A percentile compares a stretch with the other conserved stretches of the same genome.
phyloP scores from a whole-genome alignment of 1,140 invertebrate species.

The Listronotus oregonensis region DNA sequence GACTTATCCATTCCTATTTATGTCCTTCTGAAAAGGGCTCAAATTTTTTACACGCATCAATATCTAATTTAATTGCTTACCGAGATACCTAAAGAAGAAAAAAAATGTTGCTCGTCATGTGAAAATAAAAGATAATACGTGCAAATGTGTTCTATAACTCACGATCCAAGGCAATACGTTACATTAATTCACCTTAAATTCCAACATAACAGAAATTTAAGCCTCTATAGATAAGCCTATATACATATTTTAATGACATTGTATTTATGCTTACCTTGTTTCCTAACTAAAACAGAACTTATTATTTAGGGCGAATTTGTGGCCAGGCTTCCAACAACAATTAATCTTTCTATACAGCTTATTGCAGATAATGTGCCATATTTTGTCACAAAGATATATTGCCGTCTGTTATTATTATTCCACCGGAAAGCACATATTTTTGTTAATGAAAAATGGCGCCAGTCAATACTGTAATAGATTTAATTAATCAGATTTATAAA shows the following conservation, averaged over 20 bases:
- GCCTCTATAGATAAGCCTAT: slow-evolving; percentile 10
- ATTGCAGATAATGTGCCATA: slow-evolving; percentile 37
- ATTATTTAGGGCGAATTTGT: slow-evolving; percentile 30
- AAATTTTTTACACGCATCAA: no score
- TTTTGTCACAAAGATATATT: slow-evolving; percentile 39
- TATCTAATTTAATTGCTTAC: no score
- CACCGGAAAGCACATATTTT: slow-evolving; percentile 30
- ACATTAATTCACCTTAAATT: no score
- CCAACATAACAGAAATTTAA: no score
- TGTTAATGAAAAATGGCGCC: slow-evolving; percentile 25
- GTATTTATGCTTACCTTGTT: slow-evolving; percentile 29
- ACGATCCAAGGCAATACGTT: no score
- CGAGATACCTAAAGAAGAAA: no score
- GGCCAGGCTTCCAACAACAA: slow-evolving; percentile 25
- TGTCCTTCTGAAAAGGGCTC: no score
- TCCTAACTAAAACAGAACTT: slow-evolving; percentile 29
- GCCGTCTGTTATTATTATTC: slow-evolving; percentile 33
- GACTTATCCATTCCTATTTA: no score
- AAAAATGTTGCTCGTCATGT: no score
- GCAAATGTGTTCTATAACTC: no score
- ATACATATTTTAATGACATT: slow-evolving; percentile 4
- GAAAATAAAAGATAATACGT: no score
- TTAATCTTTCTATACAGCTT: slow-evolving; percentile 35
- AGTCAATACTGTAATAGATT: slow-evolving; percentile 28
- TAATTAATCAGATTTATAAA: slow-evolving; percentile 32